phyloP scores from a whole-genome alignment of 2,888 invertebrate species.

The Bimastos eiseni region DNA sequence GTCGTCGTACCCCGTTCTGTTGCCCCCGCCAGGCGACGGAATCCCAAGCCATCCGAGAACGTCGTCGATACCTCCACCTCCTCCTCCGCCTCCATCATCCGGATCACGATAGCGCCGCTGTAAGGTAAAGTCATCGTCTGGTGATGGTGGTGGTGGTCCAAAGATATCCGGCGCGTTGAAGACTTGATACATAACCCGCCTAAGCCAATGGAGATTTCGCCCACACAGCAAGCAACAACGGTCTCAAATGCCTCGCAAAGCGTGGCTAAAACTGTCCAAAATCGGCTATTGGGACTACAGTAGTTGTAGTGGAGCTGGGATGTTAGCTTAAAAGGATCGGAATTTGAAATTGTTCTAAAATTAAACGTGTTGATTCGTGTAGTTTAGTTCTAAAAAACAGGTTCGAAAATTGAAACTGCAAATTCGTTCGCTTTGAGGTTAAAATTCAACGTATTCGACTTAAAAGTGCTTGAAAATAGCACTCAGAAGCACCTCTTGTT shows the following conservation, averaged over 20 bases:
- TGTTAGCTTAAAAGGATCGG: background rate
- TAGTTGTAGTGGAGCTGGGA: background rate
- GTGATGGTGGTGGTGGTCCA: constrained; percentile 2
- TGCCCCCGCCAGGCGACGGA: background rate
- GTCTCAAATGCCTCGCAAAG: background rate
- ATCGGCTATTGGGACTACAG: background rate
- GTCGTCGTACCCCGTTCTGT: background rate
- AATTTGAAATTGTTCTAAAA: background rate
- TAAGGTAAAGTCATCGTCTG: background rate
- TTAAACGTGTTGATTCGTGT: background rate
- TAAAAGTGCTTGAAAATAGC: background rate
- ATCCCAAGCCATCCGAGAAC: background rate
- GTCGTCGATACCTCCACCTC: background rate
- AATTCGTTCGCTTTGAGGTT: background rate
- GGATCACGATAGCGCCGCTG: constrained; percentile 6
- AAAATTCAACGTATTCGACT: background rate
- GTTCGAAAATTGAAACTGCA: background rate
- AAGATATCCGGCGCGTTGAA: constrained; percentile 1
- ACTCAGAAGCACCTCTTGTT: background rate
- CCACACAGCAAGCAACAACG: background rate
- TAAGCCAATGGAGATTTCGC: background rate
- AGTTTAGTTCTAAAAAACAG: background rate
- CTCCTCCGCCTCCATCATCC: background rate
- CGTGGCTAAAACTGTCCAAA: background rate
- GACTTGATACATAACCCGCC: constrained; percentile 14